phyloP scores from a whole-genome alignment of 2,113 vertebrate species.

The Anseranas semipalmata region DNA sequence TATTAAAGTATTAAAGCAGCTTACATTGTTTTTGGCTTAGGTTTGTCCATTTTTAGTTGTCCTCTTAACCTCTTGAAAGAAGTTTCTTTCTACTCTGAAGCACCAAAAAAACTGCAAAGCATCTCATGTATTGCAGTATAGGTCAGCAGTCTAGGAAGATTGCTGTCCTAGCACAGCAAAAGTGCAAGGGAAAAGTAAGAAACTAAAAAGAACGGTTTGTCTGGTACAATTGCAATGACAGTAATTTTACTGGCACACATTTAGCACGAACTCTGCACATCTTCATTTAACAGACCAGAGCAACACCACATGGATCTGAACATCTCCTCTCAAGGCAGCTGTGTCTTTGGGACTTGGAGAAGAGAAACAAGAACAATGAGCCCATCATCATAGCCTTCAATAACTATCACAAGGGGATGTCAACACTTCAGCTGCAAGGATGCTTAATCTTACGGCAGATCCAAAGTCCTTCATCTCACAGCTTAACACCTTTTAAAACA shows the following conservation, averaged over 20 bases:
- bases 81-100: background rate
- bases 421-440: background rate
- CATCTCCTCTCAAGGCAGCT: background rate
- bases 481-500: background rate
- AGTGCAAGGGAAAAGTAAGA: background rate
- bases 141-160: background rate
- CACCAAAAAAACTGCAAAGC: background rate
- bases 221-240: background rate
- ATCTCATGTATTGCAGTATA: rapidly evolving
- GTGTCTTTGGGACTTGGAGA: background rate
- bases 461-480: background rate
- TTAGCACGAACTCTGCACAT: background rate
- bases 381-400: background rate
- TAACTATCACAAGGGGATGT: no score
- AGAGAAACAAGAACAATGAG: background rate
- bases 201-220: background rate
- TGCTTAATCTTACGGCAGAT: background rate
- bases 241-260: background rate
- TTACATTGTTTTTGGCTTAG: background rate
- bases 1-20: background rate
- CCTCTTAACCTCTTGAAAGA: background rate
- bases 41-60: background rate
- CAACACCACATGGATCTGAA: background rate
- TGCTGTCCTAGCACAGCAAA: background rate
- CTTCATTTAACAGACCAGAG: background rate